Base-by-base conservation (phyloP, 2,113 vertebrate genomes). In the Sturnus vulgaris region DNA sequence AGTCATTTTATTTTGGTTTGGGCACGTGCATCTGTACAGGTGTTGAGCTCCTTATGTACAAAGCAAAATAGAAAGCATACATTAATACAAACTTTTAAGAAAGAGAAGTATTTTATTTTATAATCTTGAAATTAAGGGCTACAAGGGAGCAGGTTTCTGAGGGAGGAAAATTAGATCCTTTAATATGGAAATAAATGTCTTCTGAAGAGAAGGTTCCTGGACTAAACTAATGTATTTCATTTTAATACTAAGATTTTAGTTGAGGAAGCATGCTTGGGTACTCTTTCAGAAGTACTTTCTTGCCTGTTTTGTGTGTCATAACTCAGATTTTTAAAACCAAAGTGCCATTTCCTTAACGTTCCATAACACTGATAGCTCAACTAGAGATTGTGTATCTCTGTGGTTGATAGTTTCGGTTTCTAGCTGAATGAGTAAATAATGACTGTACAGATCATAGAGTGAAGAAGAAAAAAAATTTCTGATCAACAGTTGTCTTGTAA, bases 401-500 rank as follows among this genome's bases (percentile, higher is more conserved):
- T 91, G 87, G 78, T 91, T 90, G 82, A 73, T 87, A 90, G 86
- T 94, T 96, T 90, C 76, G 85, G 73, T 89, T 84, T 81, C 31
- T 68, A 94, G 68, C 93, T 97, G 95, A 96, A 93, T 86, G 84
- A 97, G 84, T 92, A 96, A 94, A 95, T 96, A 81, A 96, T 49
- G 72, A 83, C 65, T 79, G 70, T 76, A 72, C 73, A 82, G 86
- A 90, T 95, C 77, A 42, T 49, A 82, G 59, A 93, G 92, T 55
- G 88, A 49, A 94, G 75, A 78, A 40, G 39, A 40, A 94, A 82
- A 79, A 95, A 96, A 92, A 87, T 16, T 53, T 85, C 94, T 82
- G 95, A 97, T 98, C 98, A 98, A 98, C 98, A 98, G 97, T 98
- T 98, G 98, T 98, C 95, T 96, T 96, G 94, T 95, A 95, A 88